Base-by-base conservation (phyloP, 2,797 vertebrate species). In the Smutsia temminckii region DNA sequence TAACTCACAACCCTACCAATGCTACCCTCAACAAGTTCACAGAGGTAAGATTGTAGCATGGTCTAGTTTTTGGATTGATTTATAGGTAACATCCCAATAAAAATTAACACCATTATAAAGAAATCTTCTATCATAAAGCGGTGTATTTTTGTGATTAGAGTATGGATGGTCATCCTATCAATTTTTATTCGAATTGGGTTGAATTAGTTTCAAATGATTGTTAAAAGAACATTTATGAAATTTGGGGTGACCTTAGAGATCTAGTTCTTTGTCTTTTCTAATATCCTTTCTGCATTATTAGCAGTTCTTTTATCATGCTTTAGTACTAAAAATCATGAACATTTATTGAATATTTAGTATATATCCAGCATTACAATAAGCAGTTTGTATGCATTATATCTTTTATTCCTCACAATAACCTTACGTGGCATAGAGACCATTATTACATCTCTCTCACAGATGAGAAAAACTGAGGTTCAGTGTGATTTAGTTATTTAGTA, bases 1-100 rank as follows among this genome's bases (percentile, higher is more conserved):
- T 99, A 98, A 99, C 99, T 98, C 99, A 99, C 98, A 99, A 99
- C 98, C 99, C 99, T 97, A 99, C 99, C 98, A 99, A 99, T 89
- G 99, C 99, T 93, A 99, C 99, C 49, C 99, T 99, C 98, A 99
- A 99, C 99, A 99, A 99, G 98, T 99, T 99, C 99, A 99, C 99
- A 0, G 99, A 99, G 99, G 99, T 99, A 99, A 97, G 98, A 78
- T 86, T 25, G 16, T 66, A 3, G 23, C 5, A 1, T 4, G 9
- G 9, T 84, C n/a, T 93, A 57, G 42, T 68, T 77, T 96, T 59
- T 71, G 55, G 42, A 81, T 83, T 95, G 49, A 66, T 85, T 91
- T 85, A 6, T 93, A 29, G 37, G 9, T 83, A 77, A 93, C 89
- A 85, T 83, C 6, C 12, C 14, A 53, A 96, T 89, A 85, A 89